Conservation (phyloP, 1,140 invertebrate genomes). For the Homarus americanus region DNA sequence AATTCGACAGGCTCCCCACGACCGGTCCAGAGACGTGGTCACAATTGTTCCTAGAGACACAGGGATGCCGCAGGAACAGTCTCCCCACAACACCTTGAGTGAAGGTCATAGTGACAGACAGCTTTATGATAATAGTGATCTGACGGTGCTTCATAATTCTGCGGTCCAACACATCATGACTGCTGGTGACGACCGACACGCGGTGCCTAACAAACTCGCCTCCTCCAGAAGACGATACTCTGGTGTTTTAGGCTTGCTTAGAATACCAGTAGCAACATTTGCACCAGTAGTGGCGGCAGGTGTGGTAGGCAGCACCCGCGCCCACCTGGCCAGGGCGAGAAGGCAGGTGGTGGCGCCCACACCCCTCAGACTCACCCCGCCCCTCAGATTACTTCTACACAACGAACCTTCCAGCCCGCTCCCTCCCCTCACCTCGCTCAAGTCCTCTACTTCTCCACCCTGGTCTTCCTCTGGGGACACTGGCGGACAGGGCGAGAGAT, state of each 20-base stretch:
- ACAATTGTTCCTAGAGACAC: background rate
- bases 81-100: background rate
- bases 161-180: background rate
- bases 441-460: background rate
- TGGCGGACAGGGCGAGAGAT: background rate
- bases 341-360: slow-evolving; percentile 1
- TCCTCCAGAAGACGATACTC: background rate
- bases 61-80: background rate
- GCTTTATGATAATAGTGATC: background rate
- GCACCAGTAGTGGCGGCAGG: background rate
- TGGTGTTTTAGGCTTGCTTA: background rate
- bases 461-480: background rate
- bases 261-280: background rate
- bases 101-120: background rate
- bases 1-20: background rate
- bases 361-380: slow-evolving; percentile 3
- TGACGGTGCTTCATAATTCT: background rate
- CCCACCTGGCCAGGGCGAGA: background rate
- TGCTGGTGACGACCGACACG: background rate
- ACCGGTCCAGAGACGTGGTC: background rate
- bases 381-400: slow-evolving; percentile 12
- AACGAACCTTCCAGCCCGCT: slow-evolving; percentile 20
- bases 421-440: background rate
- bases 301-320: background rate
- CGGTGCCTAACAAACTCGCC: background rate